Evolutionary conservation across 2,797 vertebrate species (phyloP), one percentile per base, ranked within the genome.

Genomic region (Peromyscus attwateri): DNA sequence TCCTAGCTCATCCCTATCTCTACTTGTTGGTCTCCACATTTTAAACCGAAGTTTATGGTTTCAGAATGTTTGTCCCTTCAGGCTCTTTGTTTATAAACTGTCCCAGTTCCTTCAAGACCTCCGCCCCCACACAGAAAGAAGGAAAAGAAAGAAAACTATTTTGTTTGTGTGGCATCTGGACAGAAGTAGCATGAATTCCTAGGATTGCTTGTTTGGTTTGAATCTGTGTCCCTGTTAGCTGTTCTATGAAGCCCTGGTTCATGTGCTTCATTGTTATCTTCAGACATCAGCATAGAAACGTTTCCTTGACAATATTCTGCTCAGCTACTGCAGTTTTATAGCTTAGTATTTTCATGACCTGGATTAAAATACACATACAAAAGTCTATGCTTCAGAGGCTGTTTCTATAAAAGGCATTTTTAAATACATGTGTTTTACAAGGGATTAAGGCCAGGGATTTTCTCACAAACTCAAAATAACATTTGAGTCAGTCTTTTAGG

Each of bases 401-500:
- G n/a, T 12, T 76, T 29, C 87, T 87, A 66, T 77, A 75, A n/a
- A 82, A 83, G 21, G 52, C 31, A 25, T 85, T 87, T 81, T 2
- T 6, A 60, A 80, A 66, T 68, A 17, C n/a, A 25, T 62, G 8
- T 60, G 7, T 75, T 83, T 76, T 93, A 62, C 1, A 89, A 77
- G 57, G 73, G 31, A 77, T 64, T 87, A 73, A 87, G 49, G 49
- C 29, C 40, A 77, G 55, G 11, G 40, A 34, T 89, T 89, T 76
- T 64, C 73, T 64, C 73, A 62, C 12, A 77, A 62, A 13, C 40
- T 85, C 68, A 85, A 94, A 60, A 80, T 52, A 57, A 70, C 40
- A 64, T n/a, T 31, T 82, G 73, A 81, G 81, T 87, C 55, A 94
- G 66, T 81, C 57, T 94, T 70, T 68, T 52, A 40, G 79, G n/a